Evolutionary conservation across 1,140 invertebrate genomes (phyloP).

Genomic region (Wasmannia auropunctata): DNA sequence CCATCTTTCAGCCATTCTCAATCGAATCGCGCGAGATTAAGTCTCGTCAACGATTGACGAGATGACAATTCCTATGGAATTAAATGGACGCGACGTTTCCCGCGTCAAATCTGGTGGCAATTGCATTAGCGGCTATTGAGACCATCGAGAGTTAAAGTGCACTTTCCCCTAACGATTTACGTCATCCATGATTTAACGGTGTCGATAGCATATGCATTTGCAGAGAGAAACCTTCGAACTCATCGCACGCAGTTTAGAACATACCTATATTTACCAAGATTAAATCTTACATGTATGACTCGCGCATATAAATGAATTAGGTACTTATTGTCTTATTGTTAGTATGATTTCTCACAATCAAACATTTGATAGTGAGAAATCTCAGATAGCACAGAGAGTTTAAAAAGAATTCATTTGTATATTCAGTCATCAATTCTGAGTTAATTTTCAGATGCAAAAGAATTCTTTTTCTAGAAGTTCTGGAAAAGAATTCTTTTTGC

Average conservation of each 20-base stretch:
- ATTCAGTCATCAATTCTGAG: too few species aligned
- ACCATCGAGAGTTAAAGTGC: slow-evolving; percentile 58
- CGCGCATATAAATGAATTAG: neutral
- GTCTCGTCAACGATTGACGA: neutral
- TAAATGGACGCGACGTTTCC: slow-evolving; percentile 16
- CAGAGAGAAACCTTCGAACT: neutral
- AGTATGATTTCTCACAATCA: too few species aligned
- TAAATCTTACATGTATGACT: neutral
- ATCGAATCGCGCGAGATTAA: slow-evolving; percentile 10
- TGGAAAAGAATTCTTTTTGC: too few species aligned
- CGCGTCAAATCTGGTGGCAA: slow-evolving; percentile 56
- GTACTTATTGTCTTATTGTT: neutral
- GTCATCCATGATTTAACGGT: slow-evolving; percentile 63
- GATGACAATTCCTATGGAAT: slow-evolving; percentile 45
- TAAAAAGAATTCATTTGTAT: too few species aligned
- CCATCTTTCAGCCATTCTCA: slow-evolving; percentile 9
- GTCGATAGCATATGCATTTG: slow-evolving; percentile 24
- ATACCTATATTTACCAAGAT: neutral
- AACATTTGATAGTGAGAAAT: neutral
- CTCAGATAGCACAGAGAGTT: too few species aligned
- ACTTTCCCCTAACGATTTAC: slow-evolving; percentile 59
- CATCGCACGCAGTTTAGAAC: neutral
- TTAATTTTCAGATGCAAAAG: too few species aligned
- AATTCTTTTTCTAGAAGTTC: too few species aligned
- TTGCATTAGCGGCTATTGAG: slow-evolving; percentile 60